phyloP scores from a whole-genome alignment of 2,113 vertebrate species.

The Oreochromis tanganicae region DNA sequence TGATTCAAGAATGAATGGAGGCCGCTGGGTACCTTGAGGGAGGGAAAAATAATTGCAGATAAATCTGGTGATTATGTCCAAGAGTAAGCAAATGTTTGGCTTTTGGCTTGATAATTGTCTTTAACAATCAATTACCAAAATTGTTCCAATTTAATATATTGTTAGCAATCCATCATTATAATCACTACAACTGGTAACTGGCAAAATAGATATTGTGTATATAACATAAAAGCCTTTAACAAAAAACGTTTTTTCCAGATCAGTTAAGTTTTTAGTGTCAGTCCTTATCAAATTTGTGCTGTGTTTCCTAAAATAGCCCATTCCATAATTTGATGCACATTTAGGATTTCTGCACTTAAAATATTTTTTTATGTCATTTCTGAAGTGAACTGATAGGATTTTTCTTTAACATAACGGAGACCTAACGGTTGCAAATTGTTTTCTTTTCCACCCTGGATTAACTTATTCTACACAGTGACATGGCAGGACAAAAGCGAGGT shows the following conservation, averaged over 20 bases:
- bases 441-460: neutral
- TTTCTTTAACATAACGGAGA: neutral
- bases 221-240: neutral
- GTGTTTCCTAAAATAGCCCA: neutral
- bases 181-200: neutral
- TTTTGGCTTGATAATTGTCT: neutral
- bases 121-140: neutral
- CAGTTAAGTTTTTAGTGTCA: neutral
- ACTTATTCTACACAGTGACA: neutral
- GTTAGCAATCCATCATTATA: neutral
- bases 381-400: fast-evolving
- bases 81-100: neutral
- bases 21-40: neutral
- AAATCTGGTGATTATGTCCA: neutral
- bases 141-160: neutral
- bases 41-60: neutral
- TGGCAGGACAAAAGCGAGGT: conserved; percentile 24
- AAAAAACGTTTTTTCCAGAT: neutral
- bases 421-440: neutral
- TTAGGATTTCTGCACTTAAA: neutral
- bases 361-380: neutral
- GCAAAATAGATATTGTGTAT: neutral
- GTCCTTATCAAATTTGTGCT: neutral
- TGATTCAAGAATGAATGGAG: neutral
- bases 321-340: neutral